Evolutionary conservation across 2,888 invertebrate species (phyloP).

Genomic region (Elegia similella): DNA sequence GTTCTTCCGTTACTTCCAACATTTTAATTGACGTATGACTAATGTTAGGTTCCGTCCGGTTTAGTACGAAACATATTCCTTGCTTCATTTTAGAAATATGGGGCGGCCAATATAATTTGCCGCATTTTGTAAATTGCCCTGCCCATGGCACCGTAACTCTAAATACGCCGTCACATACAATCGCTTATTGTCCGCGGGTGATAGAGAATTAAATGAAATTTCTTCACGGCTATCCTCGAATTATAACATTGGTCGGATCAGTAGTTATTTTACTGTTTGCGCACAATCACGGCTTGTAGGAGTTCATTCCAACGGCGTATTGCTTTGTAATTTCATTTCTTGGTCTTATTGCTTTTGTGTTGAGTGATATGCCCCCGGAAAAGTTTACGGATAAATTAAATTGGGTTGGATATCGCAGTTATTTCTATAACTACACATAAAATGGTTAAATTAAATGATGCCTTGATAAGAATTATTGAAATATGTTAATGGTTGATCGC

Average conservation of each 20-base stretch:
- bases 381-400: neutral
- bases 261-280: conserved; percentile 58
- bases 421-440: neutral
- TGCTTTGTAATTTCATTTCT: conserved; percentile 20
- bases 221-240: conserved; percentile 59
- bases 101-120: no score
- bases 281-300: conserved; percentile 24
- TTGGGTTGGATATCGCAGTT: neutral
- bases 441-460: neutral
- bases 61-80: no score
- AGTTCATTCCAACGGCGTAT: conserved; percentile 16
- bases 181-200: conserved; percentile 69
- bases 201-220: conserved; percentile 71
- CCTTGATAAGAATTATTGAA: no score
- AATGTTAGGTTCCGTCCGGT: no score
- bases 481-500: no score
- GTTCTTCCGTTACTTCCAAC: no score
- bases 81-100: no score
- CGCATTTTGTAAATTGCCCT: no score
- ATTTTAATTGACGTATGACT: no score
- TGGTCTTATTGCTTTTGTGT: conserved; percentile 2
- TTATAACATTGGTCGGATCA: conserved; percentile 48
- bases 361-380: conserved; percentile 12
- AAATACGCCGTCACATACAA: conserved; percentile 36
- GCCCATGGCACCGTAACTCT: no score